A percentile compares a stretch with the other conserved stretches of the same genome.
These are phyloP conservation scores for Haliaeetus albicilla DNA, from an alignment of 2,797 vertebrate genomes.

Conservation along the genomic window DNA sequence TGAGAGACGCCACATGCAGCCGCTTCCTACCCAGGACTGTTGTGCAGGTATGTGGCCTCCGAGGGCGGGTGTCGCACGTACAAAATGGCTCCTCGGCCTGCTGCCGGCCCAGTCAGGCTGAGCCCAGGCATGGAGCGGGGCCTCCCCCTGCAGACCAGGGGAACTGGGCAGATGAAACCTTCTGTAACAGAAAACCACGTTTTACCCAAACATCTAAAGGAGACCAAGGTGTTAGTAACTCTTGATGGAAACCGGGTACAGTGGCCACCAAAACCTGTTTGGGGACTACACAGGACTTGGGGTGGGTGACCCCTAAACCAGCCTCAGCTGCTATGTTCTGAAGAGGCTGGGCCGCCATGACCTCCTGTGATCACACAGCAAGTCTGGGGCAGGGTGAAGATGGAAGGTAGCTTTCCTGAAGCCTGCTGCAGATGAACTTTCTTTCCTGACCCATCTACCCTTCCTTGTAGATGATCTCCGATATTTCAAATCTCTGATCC, in stretches of 20 bases:
- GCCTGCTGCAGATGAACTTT: not conserved
- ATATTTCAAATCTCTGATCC: not conserved
- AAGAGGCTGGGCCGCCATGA: not conserved
- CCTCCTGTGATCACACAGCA: not conserved
- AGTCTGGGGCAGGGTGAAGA: not conserved
- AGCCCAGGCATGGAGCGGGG: not conserved
- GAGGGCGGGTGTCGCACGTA: not conserved
- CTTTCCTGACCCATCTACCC: not conserved
- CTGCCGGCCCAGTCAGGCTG: not conserved
- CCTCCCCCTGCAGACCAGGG: not conserved
- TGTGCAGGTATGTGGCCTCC: rapidly evolving
- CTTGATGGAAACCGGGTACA: not conserved
- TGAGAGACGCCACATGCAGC: rapidly evolving
- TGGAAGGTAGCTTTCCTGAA: not conserved
- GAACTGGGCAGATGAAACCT: not conserved
- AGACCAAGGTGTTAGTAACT: not conserved
- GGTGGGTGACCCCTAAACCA: not conserved
- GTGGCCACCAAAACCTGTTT: not conserved
- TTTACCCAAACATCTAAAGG: not conserved
- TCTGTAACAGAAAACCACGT: not conserved
- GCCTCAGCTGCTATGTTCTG: not conserved
- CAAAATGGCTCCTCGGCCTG: not conserved
- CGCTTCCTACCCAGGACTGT: no score
- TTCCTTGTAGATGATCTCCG: not conserved
- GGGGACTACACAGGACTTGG: not conserved